Evolutionary conservation across 2,888 invertebrate species (phyloP), one percentile per base, ranked within the genome.

Genomic region (Napeogenes sylphis): DNA sequence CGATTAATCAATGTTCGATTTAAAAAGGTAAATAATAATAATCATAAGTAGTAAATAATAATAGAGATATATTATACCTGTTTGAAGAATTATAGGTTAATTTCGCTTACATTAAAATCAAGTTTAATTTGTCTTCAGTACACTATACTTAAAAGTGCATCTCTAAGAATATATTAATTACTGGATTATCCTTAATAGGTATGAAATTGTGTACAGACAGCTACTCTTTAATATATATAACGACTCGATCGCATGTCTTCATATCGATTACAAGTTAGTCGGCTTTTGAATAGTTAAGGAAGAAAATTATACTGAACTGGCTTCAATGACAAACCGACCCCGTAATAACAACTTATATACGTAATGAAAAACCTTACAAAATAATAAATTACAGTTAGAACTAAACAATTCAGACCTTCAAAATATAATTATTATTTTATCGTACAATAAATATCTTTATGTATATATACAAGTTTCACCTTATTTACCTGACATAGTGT

Each of bases 221-320:
- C 21, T 1, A 21, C 21, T 21, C 21, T 21, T 21, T 21, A 21
- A 21, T 21, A 32, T 45, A 45, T 4, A 13, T 57, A 63, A 63
- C 57, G 60, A 60, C 55, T 33, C 59, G 47, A 58, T 60, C 13
- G 63, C 63, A 60, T 60, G 63, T 55, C 60, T 42, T 21, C 30
- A 38, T 30, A 51, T 51, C 51, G 51, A 51, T 30, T 30, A 51
- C 30, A 10, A 6, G 5, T 47, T n/a, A 21, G 45, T 32, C 42
- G 35, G 13, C 54, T 30, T 38, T 54, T 59, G 51, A 55, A 58
- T 58, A 62, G 30, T 51, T 58, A 62, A 63, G 55, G 51, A n/a
- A 47, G 51, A 55, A 63, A 60, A 60, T 54, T 64, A 60, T 55
- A 47, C 55, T n/a, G 33, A 14, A 38, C 10, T 38, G 56, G 38